Evolutionary conservation across 2,113 vertebrate species (phyloP).

Genomic region (Ifrita kowaldi): DNA sequence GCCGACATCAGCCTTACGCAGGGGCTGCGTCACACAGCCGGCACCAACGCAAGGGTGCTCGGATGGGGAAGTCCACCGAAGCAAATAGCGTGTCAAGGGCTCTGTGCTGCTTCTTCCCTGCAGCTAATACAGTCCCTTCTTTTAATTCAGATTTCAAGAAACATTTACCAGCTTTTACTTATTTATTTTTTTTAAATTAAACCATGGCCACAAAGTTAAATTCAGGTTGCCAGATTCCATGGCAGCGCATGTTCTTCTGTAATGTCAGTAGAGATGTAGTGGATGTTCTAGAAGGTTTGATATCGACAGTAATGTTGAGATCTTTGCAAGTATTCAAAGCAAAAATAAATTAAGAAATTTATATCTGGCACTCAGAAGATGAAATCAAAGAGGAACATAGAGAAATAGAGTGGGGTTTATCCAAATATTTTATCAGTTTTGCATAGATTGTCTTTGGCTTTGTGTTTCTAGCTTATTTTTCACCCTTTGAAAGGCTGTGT

Average conservation of each 20-base stretch:
- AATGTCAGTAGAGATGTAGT: background rate
- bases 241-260: fast-evolving
- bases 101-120: background rate
- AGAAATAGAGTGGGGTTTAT: fast-evolving
- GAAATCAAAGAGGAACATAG: background rate
- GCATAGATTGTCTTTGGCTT: background rate
- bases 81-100: background rate
- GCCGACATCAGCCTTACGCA: background rate
- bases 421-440: background rate
- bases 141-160: background rate
- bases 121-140: background rate
- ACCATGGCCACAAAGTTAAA: background rate
- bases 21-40: background rate
- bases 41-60: fast-evolving
- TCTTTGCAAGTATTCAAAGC: background rate
- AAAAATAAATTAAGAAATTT: background rate
- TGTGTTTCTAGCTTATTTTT: background rate
- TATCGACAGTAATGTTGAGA: background rate
- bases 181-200: background rate
- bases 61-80: background rate
- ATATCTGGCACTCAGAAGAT: background rate
- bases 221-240: background rate
- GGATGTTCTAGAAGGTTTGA: background rate
- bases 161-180: background rate
- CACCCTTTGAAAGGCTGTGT: background rate